These are phyloP conservation scores for Stegodyphus mimosarum DNA, from an alignment of 1,140 invertebrate species.

Conservation along the genomic window DNA sequence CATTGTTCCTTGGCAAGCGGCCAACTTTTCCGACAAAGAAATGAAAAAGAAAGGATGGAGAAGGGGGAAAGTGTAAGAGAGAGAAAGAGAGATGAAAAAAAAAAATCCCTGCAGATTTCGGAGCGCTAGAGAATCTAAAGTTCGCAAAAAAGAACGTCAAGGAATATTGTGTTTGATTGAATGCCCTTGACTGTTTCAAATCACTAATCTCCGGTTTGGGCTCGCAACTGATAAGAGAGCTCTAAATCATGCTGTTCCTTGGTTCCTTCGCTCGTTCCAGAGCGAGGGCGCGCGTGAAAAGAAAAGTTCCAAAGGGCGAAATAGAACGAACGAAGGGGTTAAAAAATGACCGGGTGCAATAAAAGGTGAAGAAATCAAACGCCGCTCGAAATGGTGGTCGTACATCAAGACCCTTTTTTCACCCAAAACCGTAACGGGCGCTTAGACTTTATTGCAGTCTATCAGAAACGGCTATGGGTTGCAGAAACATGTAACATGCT, in stretches of 20 bases:
- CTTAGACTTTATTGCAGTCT: slow-evolving; percentile 45
- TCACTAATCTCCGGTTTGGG: slow-evolving; percentile 54
- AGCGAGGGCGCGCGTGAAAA: background rate
- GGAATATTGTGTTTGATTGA: slow-evolving; percentile 58
- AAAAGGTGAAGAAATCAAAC: slow-evolving; percentile 52
- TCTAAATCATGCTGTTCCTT: slow-evolving; percentile 23
- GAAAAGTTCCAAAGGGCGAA: background rate
- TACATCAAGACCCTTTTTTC: slow-evolving; percentile 34
- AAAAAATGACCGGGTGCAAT: slow-evolving; percentile 28
- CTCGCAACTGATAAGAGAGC: background rate
- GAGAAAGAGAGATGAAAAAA: background rate
- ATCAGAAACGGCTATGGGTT: slow-evolving; percentile 36
- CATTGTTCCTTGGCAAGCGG: slow-evolving; percentile 53
- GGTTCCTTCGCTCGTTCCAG: slow-evolving; percentile 6
- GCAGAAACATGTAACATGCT: slow-evolving; percentile 17
- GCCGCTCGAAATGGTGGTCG: slow-evolving; percentile 37
- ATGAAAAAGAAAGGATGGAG: slow-evolving; percentile 19
- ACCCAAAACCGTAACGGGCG: slow-evolving; percentile 23
- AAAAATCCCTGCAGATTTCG: slow-evolving; percentile 24
- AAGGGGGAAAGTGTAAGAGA: slow-evolving; percentile 5
- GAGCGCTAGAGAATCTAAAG: slow-evolving; percentile 37
- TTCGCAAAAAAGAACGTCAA: slow-evolving; percentile 23
- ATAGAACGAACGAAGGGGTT: slow-evolving; percentile 22
- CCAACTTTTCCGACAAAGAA: slow-evolving; percentile 36
- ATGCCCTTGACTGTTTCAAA: slow-evolving; percentile 49